These are phyloP conservation scores for Tetragonula clypearis DNA, from an alignment of 1,140 invertebrate genomes.

Conservation along the genomic window DNA sequence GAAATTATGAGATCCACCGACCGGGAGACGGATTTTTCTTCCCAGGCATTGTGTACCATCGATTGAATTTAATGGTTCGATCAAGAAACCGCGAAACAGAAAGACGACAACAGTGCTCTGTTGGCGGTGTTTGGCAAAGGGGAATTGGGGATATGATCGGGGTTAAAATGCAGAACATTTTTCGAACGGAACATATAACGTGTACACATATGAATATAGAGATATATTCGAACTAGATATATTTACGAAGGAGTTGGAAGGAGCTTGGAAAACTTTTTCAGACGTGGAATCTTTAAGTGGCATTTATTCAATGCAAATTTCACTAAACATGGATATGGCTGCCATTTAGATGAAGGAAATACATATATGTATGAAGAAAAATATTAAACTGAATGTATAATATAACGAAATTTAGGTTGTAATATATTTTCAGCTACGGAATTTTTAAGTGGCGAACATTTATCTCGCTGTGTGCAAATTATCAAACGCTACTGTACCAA, in stretches of 20 bases:
- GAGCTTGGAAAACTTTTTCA: background rate
- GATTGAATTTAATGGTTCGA: conserved; percentile 10
- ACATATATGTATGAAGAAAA: background rate
- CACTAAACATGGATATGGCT: background rate
- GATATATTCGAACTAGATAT: no score
- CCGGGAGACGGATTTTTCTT: background rate
- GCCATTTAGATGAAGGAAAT: background rate
- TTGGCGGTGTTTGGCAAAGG: background rate
- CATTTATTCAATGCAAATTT: background rate
- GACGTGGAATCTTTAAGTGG: background rate
- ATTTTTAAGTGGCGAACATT: no score
- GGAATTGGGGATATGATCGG: background rate
- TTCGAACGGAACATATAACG: background rate
- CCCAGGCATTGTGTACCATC: background rate
- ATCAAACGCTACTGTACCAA: no score
- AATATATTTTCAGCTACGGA: background rate
- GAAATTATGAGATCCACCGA: background rate
- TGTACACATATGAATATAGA: background rate
- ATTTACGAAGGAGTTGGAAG: background rate
- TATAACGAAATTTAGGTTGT: background rate
- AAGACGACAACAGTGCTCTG: no score
- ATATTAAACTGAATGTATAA: background rate
- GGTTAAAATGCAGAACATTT: background rate
- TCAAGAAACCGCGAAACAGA: background rate
- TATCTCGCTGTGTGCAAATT: no score